Base-by-base conservation (phyloP, 2,888 invertebrate genomes). In the Agyllia agylla region DNA sequence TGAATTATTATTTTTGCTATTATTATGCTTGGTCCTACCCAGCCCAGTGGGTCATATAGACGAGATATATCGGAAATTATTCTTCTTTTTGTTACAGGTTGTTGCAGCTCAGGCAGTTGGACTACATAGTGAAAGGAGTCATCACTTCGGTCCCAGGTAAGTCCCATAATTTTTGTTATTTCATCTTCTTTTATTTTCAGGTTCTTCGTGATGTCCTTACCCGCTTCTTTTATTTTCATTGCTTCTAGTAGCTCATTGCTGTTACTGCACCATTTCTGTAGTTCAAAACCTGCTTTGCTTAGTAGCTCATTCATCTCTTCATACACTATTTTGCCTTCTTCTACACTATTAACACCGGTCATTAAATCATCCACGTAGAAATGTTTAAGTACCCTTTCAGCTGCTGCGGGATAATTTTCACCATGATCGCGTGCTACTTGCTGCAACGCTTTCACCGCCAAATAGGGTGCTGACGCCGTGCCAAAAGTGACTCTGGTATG, bases 311-410 rank as follows among this genome's bases (percentile, higher is more conserved):
- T 93, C n/a, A 94, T 86, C 88, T 95, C 90, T 31, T 91, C 70
- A 82, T 89, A 84, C 27, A 95, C 13, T 13, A 85, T 33, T 78
- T 89, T 31, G 35, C 70, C 90, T 85, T 89, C 85, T 93, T 91
- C 64, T 91, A 92, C n/a, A 64, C 75, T 88, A 31, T 92, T 35
- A 73, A 90, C 92, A 5, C 94, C 94, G 2, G 93, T 85, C 92
- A 95, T 90, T 0, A 94, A 81, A 70, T 94, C 93, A 31, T 94
- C 94, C 80, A 93, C 89, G 33, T 92, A 93, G 31, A 92, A 91
- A 3, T 84, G 83, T 13, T 86, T 81, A n/a, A 75, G 4, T 1
- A 89, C 86, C 13, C 70, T 86, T 5, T 85, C 38, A 5, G 86
- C 73, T 3, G 92, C 92, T n/a, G 86, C 0, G 0, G 93, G 92